Conservation (phyloP, 1,140 invertebrate species). For the Bilobella aurantiaca region DNA sequence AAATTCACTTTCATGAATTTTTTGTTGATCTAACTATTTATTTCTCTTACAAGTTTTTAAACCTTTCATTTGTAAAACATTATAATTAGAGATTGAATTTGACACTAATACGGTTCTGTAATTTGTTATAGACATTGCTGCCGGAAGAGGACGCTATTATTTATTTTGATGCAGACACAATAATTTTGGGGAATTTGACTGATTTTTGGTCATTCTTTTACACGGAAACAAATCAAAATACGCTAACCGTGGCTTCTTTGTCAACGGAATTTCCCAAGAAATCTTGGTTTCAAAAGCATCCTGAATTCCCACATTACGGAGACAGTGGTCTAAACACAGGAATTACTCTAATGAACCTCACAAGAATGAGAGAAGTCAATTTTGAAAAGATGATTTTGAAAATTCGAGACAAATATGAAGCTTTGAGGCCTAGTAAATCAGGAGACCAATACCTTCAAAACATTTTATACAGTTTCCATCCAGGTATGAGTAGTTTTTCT, state of each 20-base stretch:
- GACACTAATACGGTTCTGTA: neutral
- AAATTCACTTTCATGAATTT: too few relatives aligned
- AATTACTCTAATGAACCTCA: constrained; percentile 5
- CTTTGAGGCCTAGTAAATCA: neutral
- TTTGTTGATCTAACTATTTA: neutral
- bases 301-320: neutral
- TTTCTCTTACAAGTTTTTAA: neutral
- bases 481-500: neutral
- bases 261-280: too few relatives aligned
- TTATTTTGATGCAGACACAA: neutral
- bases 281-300: too few relatives aligned
- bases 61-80: neutral
- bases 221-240: neutral
- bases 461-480: neutral
- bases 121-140: neutral
- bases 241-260: too few relatives aligned
- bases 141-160: neutral
- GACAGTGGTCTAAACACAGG: neutral
- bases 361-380: neutral
- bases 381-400: neutral
- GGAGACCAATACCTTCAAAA: constrained; percentile 7
- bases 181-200: neutral
- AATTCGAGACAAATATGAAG: neutral
- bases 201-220: neutral
- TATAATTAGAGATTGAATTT: neutral